Evolutionary conservation across 2,113 vertebrate species (phyloP).

Genomic region (Charina bottae): DNA sequence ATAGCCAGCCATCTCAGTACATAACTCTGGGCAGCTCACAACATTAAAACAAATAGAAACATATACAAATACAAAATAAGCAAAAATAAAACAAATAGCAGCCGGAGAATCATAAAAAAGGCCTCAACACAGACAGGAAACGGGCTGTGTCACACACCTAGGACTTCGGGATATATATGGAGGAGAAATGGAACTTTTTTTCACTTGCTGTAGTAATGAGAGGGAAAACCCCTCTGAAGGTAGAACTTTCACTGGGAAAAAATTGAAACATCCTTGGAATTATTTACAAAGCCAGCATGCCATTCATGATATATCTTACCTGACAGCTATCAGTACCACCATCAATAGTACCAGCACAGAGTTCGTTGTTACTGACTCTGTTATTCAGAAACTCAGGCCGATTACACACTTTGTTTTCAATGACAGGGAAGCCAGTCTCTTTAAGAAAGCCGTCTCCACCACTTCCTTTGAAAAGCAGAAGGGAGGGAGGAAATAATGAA

Average conservation of each 20-base stretch:
- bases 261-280: neutral
- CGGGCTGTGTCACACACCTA: neutral
- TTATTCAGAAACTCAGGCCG: conserved; percentile 80
- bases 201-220: neutral
- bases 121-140: neutral
- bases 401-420: conserved; percentile 94
- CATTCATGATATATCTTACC: conserved; percentile 70
- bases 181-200: neutral
- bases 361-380: conserved; percentile 79
- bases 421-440: conserved; percentile 91
- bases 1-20: neutral
- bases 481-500: neutral
- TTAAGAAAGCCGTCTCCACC: conserved; percentile 80
- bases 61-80: neutral
- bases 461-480: conserved; percentile 76
- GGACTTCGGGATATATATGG: neutral
- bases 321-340: conserved; percentile 92
- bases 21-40: neutral
- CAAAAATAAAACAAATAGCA: neutral
- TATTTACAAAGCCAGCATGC: rapidly evolving
- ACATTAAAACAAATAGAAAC: neutral
- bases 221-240: neutral
- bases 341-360: conserved; percentile 89
- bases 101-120: neutral
- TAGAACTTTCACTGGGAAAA: neutral